Percentiles rank a stretch among this genome's conserved stretches.
Evolutionary conservation across 2,797 vertebrate species (phyloP).

Genomic region (Steatocranus sp.): DNA sequence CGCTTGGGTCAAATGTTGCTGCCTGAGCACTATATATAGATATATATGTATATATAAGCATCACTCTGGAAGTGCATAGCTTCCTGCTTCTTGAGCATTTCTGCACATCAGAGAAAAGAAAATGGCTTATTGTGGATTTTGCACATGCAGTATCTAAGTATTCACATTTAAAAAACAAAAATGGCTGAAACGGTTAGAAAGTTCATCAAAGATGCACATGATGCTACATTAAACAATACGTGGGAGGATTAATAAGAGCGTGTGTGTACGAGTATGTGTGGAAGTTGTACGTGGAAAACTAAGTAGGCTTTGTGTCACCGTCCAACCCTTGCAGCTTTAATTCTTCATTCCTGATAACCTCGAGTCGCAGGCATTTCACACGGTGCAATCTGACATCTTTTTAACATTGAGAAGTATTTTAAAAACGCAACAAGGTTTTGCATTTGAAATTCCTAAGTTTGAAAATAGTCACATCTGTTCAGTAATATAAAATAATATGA

Average conservation of each 20-base stretch:
- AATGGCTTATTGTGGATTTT: constrained; percentile 31
- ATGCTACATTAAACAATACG: constrained; percentile 37
- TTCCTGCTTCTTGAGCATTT: constrained; percentile 15
- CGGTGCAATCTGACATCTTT: constrained; percentile 35
- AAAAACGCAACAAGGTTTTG: constrained; percentile 20
- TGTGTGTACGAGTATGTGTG: background rate
- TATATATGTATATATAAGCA: background rate
- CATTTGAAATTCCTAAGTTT: constrained; percentile 21
- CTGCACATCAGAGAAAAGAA: background rate
- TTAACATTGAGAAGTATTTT: constrained; percentile 4
- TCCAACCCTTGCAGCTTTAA: constrained; percentile 16
- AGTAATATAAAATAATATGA: constrained; percentile 42
- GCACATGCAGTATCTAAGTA: constrained; percentile 48
- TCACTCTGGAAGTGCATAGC: constrained; percentile 47
- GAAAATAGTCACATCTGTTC: constrained; percentile 50
- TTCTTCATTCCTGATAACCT: constrained; percentile 4
- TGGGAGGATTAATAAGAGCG: constrained; percentile 21
- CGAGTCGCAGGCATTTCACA: constrained; percentile 26
- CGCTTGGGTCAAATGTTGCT: constrained; percentile 41
- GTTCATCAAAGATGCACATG: constrained; percentile 6
- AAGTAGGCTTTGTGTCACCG: background rate
- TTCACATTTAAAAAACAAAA: constrained; percentile 29
- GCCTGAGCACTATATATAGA: constrained; percentile 58
- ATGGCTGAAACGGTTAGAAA: constrained; percentile 25
- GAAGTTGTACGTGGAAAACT: constrained; percentile 5